Evolutionary conservation across 2,888 invertebrate genomes (phyloP).

Genomic region (Eristalinus aeneus): DNA sequence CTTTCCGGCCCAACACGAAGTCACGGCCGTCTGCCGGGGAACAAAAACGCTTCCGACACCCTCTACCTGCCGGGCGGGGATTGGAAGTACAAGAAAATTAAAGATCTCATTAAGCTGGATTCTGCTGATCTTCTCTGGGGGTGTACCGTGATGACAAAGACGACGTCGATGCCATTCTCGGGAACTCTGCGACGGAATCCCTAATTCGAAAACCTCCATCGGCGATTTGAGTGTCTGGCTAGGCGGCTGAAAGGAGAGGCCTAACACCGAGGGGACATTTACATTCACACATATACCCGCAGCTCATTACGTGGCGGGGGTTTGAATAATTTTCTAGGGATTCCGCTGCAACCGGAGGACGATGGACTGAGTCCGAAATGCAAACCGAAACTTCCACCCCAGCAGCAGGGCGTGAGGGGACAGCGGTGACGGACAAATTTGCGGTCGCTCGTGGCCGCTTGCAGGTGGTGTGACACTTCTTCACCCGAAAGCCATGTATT

Average conservation of each 20-base stretch:
- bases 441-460: constrained; percentile 14
- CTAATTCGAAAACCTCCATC: constrained; percentile 58
- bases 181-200: constrained; percentile 40
- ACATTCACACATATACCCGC: neutral
- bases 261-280: neutral
- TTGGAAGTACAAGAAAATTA: constrained; percentile 51
- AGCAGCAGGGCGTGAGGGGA: neutral
- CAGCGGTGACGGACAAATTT: constrained; percentile 1
- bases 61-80: neutral
- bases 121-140: constrained; percentile 45
- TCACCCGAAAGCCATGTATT: neutral
- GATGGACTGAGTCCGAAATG: neutral
- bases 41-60: neutral
- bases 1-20: constrained; percentile 29
- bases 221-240: constrained; percentile 20
- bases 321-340: constrained; percentile 1
- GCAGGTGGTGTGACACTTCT: constrained; percentile 28
- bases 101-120: constrained; percentile 68
- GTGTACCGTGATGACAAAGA: neutral
- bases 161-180: neutral
- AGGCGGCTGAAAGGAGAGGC: neutral
- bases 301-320: neutral
- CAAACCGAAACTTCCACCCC: constrained; percentile 1
- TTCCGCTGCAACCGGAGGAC: neutral
- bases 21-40: constrained; percentile 2